Conservation (phyloP, 2,888 invertebrate genomes). For the Apoda limacodes region DNA sequence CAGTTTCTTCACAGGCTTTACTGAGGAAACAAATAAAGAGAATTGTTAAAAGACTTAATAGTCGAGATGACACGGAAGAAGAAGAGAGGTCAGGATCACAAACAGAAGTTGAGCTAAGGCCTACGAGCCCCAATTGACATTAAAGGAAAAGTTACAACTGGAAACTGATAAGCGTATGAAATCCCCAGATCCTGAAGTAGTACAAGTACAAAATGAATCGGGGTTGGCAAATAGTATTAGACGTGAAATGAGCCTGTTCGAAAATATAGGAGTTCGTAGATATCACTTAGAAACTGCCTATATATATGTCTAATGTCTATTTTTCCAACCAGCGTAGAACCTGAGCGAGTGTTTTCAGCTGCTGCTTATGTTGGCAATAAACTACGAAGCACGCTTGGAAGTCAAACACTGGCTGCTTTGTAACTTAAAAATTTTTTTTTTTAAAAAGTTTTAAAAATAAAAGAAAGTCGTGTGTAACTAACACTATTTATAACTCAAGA, state of each 20-base stretch:
- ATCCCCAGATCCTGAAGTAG: slow-evolving; percentile 6
- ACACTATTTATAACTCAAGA: no score
- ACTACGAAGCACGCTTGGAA: slow-evolving; percentile 8
- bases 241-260: slow-evolving; percentile 6
- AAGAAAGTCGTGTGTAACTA: no score
- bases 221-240: slow-evolving; percentile 7
- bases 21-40: slow-evolving; percentile 2
- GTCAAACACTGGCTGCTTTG: slow-evolving; percentile 9
- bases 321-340: slow-evolving; percentile 7
- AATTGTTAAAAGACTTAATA: slow-evolving; percentile 4
- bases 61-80: slow-evolving; percentile 7
- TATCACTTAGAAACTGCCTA: slow-evolving; percentile 6
- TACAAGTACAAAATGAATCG: slow-evolving; percentile 5
- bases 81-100: slow-evolving; percentile 2
- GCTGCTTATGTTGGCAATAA: slow-evolving; percentile 11
- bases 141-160: slow-evolving; percentile 9
- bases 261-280: slow-evolving; percentile 6
- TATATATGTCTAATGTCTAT: slow-evolving; percentile 6
- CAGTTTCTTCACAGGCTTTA: slow-evolving; percentile 3
- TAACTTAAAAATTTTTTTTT: slow-evolving; percentile 3
- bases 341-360: slow-evolving; percentile 9
- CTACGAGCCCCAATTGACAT: slow-evolving; percentile 3
- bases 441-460: no score
- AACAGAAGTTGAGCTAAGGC: slow-evolving; percentile 1
- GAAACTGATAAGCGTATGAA: slow-evolving; percentile 9